Base-by-base conservation (phyloP, 2,888 invertebrate species). In the Pinctada fucata region DNA sequence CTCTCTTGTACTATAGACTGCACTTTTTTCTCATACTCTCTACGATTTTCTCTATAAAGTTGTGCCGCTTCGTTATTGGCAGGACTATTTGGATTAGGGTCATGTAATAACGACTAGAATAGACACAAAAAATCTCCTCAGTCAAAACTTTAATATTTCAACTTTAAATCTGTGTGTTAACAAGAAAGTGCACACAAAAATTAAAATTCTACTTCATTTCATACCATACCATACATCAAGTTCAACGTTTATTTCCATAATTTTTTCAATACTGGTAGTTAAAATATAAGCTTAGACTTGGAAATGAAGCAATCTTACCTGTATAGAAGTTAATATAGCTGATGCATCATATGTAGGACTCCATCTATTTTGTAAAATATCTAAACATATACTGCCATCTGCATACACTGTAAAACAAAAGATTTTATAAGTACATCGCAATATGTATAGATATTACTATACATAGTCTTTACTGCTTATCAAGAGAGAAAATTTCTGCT, bases 311-410 rank as follows among this genome's bases (percentile, higher is more conserved):
- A 31, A 31, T 31, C 31, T 31, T 94, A 98, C 98, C 96, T 99
- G 98, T 95, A 99, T 99, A 92, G 99, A 99, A 93, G 99, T 99
- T 94, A 99, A 95, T 93, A 99, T 99, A 89, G 99, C 99, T 89
- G 99, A 99, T 79, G 99, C 99, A 95, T 99, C 99, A 93, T 99
- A 99, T 88, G 99, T 99, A 88, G 99, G 99, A 93, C 98, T 98
- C 99, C 99, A 99, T 94, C 99, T 96, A 93, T 99, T 99, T 94
- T 99, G 99, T 94, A 99, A 95, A 93, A 99, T 99, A 93, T 99
- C 99, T 95, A 99, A 95, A 94, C 99, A 99, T 93, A 99, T 99
- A 89, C 98, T 98, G 91, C 99, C 99, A 94, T 99, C 99, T 79
- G 99, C 99, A 94, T 99, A 99, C 75, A 99, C 99, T 93, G 89